Evolutionary conservation across 2,797 vertebrate species (phyloP).

Genomic region (Parotocinclus haroldoi): DNA sequence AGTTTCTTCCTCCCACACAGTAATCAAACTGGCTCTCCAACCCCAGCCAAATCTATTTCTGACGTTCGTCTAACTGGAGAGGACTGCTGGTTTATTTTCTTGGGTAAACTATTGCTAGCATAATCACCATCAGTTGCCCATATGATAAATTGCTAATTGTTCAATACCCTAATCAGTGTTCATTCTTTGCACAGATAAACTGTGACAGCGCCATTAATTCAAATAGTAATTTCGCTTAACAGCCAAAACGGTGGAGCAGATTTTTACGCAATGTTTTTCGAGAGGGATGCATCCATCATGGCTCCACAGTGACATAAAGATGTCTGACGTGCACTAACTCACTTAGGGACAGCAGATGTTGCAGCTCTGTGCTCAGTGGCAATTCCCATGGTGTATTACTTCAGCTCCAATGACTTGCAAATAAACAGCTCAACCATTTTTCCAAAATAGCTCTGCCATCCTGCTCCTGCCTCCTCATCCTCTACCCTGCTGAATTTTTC

Average conservation of each 20-base stretch:
- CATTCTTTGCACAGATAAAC: slow-evolving; percentile 94
- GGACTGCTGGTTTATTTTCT: slow-evolving; percentile 92
- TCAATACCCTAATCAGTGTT: slow-evolving; percentile 98
- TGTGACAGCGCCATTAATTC: slow-evolving; percentile 94
- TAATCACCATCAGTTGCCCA: slow-evolving; percentile 95
- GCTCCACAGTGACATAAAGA: slow-evolving; percentile 95
- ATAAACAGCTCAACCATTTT: slow-evolving; percentile 91
- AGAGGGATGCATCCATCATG: slow-evolving; percentile 93
- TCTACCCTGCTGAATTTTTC: slow-evolving; percentile 60
- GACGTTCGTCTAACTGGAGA: slow-evolving; percentile 68
- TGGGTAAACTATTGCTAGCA: slow-evolving; percentile 90
- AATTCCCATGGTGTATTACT: slow-evolving; percentile 99
- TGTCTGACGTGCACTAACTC: slow-evolving; percentile 99
- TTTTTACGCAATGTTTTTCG: slow-evolving; percentile 88
- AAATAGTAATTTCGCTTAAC: slow-evolving; percentile 98
- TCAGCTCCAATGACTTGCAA: slow-evolving; percentile 98
- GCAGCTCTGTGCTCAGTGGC: slow-evolving; percentile 88
- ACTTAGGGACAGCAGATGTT: slow-evolving; percentile 99
- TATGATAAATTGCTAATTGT: slow-evolving; percentile 99
- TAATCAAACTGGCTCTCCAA: background rate
- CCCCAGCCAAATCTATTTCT: slow-evolving; percentile 11
- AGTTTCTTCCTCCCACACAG: slow-evolving; percentile 17
- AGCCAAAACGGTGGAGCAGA: slow-evolving; percentile 90
- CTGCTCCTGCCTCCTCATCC: slow-evolving; percentile 43
- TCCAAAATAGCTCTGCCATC: slow-evolving; percentile 77